These are phyloP conservation scores for Dipodomys ordii DNA, from an alignment of 2,113 vertebrate genomes.

Conservation along the genomic window DNA sequence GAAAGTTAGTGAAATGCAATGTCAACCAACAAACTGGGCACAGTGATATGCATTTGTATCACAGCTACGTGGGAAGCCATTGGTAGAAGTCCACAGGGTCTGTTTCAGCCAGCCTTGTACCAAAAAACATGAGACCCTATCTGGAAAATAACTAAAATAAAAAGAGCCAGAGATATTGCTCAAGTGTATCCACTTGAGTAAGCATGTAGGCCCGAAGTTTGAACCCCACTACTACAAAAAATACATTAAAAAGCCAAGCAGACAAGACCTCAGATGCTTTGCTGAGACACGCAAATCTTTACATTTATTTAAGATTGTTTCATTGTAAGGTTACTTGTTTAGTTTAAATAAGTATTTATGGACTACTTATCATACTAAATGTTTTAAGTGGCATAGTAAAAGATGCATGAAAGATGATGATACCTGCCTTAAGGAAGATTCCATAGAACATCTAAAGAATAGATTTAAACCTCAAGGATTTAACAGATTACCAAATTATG, in stretches of 20 bases:
- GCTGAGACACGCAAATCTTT: not conserved
- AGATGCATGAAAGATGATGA: not conserved
- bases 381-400: not conserved
- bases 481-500: not conserved
- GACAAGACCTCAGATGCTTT: not conserved
- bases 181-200: too few species aligned
- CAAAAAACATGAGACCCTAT: too few species aligned
- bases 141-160: too few species aligned
- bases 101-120: too few species aligned
- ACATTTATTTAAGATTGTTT: not conserved
- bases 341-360: not conserved
- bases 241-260: not conserved
- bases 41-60: too few species aligned
- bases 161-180: too few species aligned
- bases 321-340: constrained; percentile 17
- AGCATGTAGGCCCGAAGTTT: too few species aligned
- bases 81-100: too few species aligned
- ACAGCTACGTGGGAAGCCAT: too few species aligned
- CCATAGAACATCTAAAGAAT: not conserved
- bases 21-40: too few species aligned
- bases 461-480: not conserved
- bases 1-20: too few species aligned
- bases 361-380: not conserved
- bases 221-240: too few species aligned
- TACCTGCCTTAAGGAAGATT: not conserved